phyloP scores from a whole-genome alignment of 2,113 vertebrate species.

The Paramormyrops kingsleyae region DNA sequence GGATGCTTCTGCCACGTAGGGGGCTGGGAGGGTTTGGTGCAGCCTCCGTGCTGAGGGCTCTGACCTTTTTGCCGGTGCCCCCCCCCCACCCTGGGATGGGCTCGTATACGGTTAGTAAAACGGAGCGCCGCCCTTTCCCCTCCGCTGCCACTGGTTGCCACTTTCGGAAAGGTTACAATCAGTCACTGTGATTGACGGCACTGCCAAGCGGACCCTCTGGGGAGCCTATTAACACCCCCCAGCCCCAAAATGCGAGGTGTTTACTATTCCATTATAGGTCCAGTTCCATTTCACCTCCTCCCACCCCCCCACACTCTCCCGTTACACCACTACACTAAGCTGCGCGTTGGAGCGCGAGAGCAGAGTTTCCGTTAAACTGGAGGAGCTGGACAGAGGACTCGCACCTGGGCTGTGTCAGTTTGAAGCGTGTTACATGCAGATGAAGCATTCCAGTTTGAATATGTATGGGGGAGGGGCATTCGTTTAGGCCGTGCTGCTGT shows the following conservation, averaged over 20 bases:
- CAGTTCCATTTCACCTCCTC: background rate
- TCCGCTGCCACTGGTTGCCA: background rate
- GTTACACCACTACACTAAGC: background rate
- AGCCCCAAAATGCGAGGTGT: background rate
- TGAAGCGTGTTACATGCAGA: background rate
- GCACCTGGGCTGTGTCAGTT: background rate
- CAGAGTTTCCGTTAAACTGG: background rate
- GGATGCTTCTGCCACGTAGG: background rate
- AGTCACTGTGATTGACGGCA: conserved; percentile 15
- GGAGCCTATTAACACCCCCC: conserved; percentile 15
- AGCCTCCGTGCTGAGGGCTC: background rate
- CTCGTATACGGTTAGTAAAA: background rate
- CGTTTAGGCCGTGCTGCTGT: background rate
- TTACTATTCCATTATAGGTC: background rate
- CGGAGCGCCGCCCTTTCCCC: background rate
- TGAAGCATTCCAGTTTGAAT: background rate
- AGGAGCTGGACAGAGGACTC: background rate
- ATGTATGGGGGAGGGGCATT: background rate
- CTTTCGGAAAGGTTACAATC: conserved; percentile 18
- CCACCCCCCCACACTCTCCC: background rate
- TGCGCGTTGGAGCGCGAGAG: background rate
- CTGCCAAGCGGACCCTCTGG: conserved; percentile 6
- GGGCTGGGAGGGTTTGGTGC: background rate
- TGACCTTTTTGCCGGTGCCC: background rate
- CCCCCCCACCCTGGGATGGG: background rate